Evolutionary conservation across 2,113 vertebrate species (phyloP).

Genomic region (Dasyprocta punctata): DNA sequence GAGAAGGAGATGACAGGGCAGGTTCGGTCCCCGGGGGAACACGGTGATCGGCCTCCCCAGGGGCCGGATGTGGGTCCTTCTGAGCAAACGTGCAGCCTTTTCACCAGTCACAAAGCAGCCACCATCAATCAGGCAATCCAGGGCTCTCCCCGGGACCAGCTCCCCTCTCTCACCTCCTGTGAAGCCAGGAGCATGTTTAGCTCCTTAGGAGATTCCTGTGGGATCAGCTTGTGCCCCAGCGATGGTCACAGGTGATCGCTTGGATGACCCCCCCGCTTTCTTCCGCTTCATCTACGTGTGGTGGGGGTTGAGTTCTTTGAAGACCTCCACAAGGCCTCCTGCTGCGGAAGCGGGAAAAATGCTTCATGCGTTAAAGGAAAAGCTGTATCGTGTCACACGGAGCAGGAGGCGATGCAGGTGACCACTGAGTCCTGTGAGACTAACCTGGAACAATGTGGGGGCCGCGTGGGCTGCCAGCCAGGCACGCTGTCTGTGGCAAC

Average conservation of each 20-base stretch:
- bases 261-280: fast-evolving
- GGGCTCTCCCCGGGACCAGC: not conserved
- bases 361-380: not conserved
- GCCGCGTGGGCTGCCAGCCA: not conserved
- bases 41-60: fast-evolving
- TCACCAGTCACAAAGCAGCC: too few relatives aligned
- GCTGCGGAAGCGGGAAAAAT: not conserved
- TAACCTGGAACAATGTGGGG: not conserved
- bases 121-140: not conserved
- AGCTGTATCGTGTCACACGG: not conserved
- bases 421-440: fast-evolving
- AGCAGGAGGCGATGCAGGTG: not conserved
- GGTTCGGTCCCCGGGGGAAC: fast-evolving
- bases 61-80: not conserved
- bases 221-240: not conserved
- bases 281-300: not conserved
- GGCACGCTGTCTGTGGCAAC: fast-evolving
- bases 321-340: not conserved
- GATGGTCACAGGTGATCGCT: not conserved
- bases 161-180: not conserved
- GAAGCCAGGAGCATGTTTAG: not conserved
- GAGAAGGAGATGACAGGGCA: not conserved
- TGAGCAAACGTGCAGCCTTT: not conserved
- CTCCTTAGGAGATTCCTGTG: not conserved
- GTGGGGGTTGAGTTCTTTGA: not conserved